phyloP scores from a whole-genome alignment of 2,797 vertebrate species.

The Poeciliopsis turneri region DNA sequence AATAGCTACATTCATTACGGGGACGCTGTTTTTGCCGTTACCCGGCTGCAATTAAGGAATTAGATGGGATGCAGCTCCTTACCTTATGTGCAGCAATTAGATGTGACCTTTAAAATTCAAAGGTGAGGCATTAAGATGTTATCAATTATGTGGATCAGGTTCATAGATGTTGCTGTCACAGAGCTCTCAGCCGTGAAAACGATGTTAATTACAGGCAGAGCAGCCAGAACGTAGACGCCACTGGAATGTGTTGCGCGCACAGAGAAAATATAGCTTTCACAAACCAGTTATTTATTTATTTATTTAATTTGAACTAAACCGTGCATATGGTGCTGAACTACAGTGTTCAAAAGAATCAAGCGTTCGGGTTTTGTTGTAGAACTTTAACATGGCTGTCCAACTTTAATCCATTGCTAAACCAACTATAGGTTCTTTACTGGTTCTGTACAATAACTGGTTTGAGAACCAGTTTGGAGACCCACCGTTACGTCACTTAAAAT shows the following conservation, averaged over 20 bases:
- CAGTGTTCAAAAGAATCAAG: not conserved
- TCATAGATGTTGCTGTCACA: slow-evolving; percentile 65
- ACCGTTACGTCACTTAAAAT: not conserved
- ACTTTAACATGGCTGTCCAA: not conserved
- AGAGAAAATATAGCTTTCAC: not conserved
- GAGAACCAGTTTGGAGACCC: not conserved
- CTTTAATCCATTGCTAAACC: not conserved
- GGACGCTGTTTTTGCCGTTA: slow-evolving; percentile 43
- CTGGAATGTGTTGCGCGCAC: slow-evolving; percentile 26
- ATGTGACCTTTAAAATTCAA: slow-evolving; percentile 74
- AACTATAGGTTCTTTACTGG: not conserved
- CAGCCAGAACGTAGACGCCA: slow-evolving; percentile 15
- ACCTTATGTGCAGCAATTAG: slow-evolving; percentile 76
- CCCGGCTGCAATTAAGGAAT: slow-evolving; percentile 76
- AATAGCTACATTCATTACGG: slow-evolving; percentile 33
- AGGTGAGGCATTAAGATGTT: slow-evolving; percentile 79
- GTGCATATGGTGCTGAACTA: not conserved
- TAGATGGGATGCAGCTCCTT: slow-evolving; percentile 71
- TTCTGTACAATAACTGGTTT: not conserved
- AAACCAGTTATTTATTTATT: no score
- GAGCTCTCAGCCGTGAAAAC: slow-evolving; percentile 60
- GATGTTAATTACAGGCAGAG: slow-evolving; percentile 58
- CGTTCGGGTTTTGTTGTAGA: not conserved
- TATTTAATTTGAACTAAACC: not conserved
- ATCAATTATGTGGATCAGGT: slow-evolving; percentile 74